Conservation (phyloP, 1,140 invertebrate species). For the Bombus huntii region DNA sequence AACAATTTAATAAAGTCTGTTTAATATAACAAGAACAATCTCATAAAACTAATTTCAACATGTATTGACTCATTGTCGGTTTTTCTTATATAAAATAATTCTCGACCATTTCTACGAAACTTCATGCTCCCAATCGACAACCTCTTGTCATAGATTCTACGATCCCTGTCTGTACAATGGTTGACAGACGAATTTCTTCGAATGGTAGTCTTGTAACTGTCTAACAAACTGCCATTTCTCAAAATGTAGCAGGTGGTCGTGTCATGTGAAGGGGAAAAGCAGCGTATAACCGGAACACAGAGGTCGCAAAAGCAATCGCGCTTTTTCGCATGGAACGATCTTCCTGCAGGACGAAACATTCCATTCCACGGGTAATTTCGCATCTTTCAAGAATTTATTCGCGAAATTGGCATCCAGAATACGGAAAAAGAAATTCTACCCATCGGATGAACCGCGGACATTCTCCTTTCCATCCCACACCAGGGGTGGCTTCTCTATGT, state of each 20-base stretch:
- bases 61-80: neutral
- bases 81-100: neutral
- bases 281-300: neutral
- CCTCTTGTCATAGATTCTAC: neutral
- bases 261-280: neutral
- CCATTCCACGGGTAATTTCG: slow-evolving; percentile 9
- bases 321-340: neutral
- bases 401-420: slow-evolving; percentile 1
- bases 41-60: no score
- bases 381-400: slow-evolving; percentile 10
- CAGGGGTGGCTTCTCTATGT: neutral
- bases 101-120: neutral
- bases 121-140: neutral
- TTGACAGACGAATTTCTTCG: neutral
- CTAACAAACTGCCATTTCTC: slow-evolving; percentile 14
- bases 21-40: no score
- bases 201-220: slow-evolving; percentile 4
- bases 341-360: neutral
- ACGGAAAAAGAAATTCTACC: neutral
- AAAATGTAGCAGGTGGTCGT: slow-evolving; percentile 29
- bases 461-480: neutral
- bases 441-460: neutral
- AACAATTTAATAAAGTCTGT: neutral
- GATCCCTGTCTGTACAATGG: neutral
- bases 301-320: neutral